These are phyloP conservation scores for Furcifer pardalis DNA, from an alignment of 2,797 vertebrate genomes.

Conservation along the genomic window DNA sequence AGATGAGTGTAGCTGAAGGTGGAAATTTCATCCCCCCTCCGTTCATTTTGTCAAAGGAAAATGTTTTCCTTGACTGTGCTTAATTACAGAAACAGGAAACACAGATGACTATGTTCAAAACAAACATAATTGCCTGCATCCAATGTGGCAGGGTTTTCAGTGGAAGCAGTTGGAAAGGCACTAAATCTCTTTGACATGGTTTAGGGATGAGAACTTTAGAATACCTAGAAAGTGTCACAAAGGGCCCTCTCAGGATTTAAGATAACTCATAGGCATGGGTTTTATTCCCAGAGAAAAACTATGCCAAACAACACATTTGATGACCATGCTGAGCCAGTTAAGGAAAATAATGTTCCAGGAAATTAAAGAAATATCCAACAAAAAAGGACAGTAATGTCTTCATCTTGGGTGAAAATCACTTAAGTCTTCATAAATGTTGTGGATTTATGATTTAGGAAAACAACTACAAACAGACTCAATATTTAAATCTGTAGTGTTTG, in stretches of 20 bases:
- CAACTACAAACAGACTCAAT: background rate
- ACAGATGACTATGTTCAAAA: slow-evolving; percentile 54
- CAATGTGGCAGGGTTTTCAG: slow-evolving; percentile 55
- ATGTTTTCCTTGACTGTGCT: slow-evolving; percentile 61
- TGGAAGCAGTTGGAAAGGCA: slow-evolving; percentile 36
- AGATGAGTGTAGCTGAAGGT: slow-evolving; percentile 53
- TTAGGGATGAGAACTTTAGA: slow-evolving; percentile 48
- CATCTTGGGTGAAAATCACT: slow-evolving; percentile 7
- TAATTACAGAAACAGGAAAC: slow-evolving; percentile 67
- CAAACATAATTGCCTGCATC: slow-evolving; percentile 38
- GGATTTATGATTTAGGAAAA: background rate
- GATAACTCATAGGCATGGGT: slow-evolving; percentile 5
- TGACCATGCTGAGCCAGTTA: background rate
- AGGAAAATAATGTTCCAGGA: background rate
- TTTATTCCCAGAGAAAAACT: slow-evolving; percentile 23
- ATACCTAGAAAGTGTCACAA: slow-evolving; percentile 21
- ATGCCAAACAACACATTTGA: background rate
- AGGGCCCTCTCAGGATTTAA: slow-evolving; percentile 5
- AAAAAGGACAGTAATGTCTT: background rate
- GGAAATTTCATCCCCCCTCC: slow-evolving; percentile 63
- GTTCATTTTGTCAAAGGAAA: slow-evolving; percentile 69
- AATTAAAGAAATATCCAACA: background rate
- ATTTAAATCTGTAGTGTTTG: background rate
- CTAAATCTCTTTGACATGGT: slow-evolving; percentile 4
- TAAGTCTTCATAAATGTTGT: slow-evolving; percentile 13